Percentiles rank a stretch among this genome's conserved stretches.
phyloP scores from a whole-genome alignment of 2,888 invertebrate genomes.

The Cyaniris semiargus region DNA sequence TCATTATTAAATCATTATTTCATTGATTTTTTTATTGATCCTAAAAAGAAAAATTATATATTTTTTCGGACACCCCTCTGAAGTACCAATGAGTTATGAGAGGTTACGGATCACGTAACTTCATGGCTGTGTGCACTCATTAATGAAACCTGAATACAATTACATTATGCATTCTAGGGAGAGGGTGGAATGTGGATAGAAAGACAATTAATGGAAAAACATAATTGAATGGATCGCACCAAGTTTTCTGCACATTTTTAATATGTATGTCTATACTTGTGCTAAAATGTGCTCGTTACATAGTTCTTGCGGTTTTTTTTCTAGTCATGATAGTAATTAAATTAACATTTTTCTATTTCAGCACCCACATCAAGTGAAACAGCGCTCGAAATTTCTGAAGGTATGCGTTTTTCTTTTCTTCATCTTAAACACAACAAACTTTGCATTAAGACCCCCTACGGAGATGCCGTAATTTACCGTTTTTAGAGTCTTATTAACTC shows the following conservation, averaged over 20 bases:
- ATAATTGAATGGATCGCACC: background rate
- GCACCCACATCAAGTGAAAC: slow-evolving; percentile 84
- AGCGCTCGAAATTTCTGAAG: slow-evolving; percentile 83
- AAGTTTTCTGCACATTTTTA: background rate
- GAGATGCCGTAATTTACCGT: too few species aligned
- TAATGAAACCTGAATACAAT: slow-evolving; percentile 18
- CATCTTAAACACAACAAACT: background rate
- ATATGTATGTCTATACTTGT: background rate
- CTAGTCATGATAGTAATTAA: background rate
- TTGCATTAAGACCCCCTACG: too few species aligned
- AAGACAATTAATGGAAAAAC: background rate
- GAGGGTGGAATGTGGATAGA: slow-evolving; percentile 7
- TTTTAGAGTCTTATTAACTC: too few species aligned
- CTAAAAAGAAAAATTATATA: slow-evolving; percentile 46
- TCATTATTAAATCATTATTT: background rate
- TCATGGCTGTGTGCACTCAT: slow-evolving; percentile 3
- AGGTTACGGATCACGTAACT: slow-evolving; percentile 33
- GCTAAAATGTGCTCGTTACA: background rate
- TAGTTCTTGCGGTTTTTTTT: background rate
- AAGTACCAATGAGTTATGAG: background rate
- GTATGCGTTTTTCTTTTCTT: slow-evolving; percentile 45
- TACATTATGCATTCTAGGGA: slow-evolving; percentile 3
- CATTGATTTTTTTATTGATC: background rate
- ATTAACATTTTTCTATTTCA: slow-evolving; percentile 71
- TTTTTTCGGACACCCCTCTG: background rate